phyloP scores from a whole-genome alignment of 2,113 vertebrate species.

The Dendropsophus ebraccatus region DNA sequence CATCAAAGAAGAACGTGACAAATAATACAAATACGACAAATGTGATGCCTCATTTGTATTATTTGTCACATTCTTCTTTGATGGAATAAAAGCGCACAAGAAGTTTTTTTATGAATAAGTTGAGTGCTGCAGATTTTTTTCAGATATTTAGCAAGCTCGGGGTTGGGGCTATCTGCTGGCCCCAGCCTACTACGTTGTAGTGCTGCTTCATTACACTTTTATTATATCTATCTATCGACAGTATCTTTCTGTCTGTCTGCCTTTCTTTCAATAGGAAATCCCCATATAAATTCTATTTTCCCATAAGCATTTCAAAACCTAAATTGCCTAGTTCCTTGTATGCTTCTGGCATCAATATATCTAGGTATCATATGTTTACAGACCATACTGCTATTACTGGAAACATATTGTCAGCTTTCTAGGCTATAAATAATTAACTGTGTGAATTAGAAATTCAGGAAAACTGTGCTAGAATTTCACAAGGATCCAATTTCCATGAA shows the following conservation, averaged over 20 bases:
- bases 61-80: too few species aligned
- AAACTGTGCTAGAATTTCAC: slow-evolving; percentile 26
- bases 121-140: too few species aligned
- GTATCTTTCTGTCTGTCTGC: neutral
- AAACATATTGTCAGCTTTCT: slow-evolving; percentile 39
- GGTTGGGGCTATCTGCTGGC: too few species aligned
- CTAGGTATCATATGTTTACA: slow-evolving; percentile 8
- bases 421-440: slow-evolving; percentile 38
- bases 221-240: neutral
- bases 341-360: neutral
- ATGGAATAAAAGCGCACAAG: too few species aligned
- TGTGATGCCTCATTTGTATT: too few species aligned
- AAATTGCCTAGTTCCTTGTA: neutral
- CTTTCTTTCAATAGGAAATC: neutral
- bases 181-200: too few species aligned
- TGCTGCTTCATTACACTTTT: too few species aligned
- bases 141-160: too few species aligned
- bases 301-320: neutral
- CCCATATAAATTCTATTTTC: neutral
- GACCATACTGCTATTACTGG: slow-evolving; percentile 9
- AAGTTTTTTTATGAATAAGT: too few species aligned
- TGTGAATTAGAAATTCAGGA: slow-evolving; percentile 29
- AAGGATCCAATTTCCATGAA: slow-evolving; percentile 31
- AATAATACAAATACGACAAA: too few species aligned
- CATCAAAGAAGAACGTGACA: too few species aligned